Base-by-base conservation (phyloP, 1,140 invertebrate genomes). In the Orius insidiosus region DNA sequence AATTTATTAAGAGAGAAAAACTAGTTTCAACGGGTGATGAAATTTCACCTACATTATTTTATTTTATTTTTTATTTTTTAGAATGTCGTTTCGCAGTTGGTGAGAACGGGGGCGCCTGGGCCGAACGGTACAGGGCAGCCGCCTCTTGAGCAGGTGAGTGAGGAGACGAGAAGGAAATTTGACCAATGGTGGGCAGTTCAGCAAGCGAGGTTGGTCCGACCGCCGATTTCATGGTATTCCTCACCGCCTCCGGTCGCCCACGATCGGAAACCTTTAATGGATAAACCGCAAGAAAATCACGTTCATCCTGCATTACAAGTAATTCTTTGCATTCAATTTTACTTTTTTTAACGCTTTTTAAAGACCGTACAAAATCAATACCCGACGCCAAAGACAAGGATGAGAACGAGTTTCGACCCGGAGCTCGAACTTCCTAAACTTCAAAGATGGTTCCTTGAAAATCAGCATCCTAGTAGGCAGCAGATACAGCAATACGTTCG, bases 391-490 rank as follows among this genome's bases (percentile, higher is more conserved):
- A 89, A 89, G 66, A 89, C 85, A 2, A 69, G 85, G 56, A 89
- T 90, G 84, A 68, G 87, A 48, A 92, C 87, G 5, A 79, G 88
- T 65, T 80, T 98, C 59, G 92, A 97, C 66, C 90, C 90, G 0
- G 92, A 96, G 65, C 68, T 92, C 53, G 93, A 98, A 63, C 66
- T 96, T 45, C 92, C 93, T 0, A 82, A 90, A 58, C 63, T 98
- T 11, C 90, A 96, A 58, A 73, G 85, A 54, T 97, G 93, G 84
- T 98, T 97, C 63, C 71, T 76, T 13, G 86, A 94, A 58, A 96
- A 96, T 64, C 89, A 92, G 56, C 93, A 97, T 67, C 92, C 93
- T 0, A 86, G 81, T 46, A 68, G 85, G 47, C 83, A 88, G 56
- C 85, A 68, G 68, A 95, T 97, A 59, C 86, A 94, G 56, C 82